Evolutionary conservation across 2,797 vertebrate genomes (phyloP).

Genomic region (Enteromius mattozi): DNA sequence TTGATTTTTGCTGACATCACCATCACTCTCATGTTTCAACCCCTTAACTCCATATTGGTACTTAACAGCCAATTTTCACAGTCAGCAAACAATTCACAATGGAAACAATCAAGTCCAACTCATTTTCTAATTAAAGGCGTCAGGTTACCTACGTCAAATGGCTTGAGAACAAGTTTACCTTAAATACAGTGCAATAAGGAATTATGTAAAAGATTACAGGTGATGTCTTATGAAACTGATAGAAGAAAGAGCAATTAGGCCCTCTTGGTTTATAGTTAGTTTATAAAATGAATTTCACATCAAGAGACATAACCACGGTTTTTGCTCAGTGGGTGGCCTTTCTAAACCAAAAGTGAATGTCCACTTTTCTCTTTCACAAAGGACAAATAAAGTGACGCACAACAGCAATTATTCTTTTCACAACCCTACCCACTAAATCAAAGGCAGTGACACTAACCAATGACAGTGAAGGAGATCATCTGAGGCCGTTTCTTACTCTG

Average conservation of each 20-base stretch:
- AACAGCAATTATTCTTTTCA: neutral
- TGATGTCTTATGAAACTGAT: too few relatives aligned
- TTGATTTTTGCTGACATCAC: neutral
- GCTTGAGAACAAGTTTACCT: neutral
- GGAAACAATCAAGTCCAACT: neutral
- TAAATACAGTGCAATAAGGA: neutral
- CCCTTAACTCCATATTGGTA: neutral
- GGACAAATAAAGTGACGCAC: neutral
- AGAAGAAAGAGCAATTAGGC: neutral
- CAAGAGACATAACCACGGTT: conserved; percentile 54
- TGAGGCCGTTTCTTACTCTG: neutral
- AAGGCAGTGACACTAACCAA: neutral
- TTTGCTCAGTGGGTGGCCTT: neutral
- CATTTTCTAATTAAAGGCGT: neutral
- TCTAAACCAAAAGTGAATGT: neutral
- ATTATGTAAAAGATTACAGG: conserved; percentile 4
- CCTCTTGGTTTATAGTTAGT: conserved; percentile 63
- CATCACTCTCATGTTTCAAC: neutral
- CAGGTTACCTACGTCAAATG: neutral
- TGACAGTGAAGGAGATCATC: neutral
- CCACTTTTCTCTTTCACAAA: neutral
- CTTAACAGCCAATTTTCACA: neutral
- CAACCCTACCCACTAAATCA: conserved; percentile 15
- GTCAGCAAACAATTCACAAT: neutral
- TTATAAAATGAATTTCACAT: conserved; percentile 74